Percentiles rank a stretch among this genome's conserved stretches.
Evolutionary conservation across 2,888 invertebrate genomes (phyloP).

Genomic region (Folsomia manolachei): DNA sequence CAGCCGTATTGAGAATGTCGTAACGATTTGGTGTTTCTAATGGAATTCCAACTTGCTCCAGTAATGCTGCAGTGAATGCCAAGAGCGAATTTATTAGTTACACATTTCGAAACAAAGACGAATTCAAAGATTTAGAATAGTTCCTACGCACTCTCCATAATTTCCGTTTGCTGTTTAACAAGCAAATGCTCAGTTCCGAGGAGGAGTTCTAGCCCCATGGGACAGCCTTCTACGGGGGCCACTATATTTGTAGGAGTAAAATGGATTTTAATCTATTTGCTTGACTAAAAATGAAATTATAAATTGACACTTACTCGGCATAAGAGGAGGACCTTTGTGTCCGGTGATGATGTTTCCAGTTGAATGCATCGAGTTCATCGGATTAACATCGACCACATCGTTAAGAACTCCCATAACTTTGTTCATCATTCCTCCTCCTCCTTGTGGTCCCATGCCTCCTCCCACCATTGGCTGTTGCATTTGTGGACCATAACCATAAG

Average conservation of each 20-base stretch:
- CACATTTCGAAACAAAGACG: too few relatives aligned
- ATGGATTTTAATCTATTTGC: too few relatives aligned
- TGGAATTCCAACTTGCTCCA: slow-evolving; percentile 9
- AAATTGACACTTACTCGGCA: slow-evolving; percentile 12
- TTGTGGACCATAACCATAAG: too few relatives aligned
- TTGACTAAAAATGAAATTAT: too few relatives aligned
- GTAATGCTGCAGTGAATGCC: neutral
- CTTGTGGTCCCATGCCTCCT: neutral
- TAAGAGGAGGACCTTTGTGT: neutral
- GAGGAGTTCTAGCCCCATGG: slow-evolving; percentile 12
- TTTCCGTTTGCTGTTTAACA: slow-evolving; percentile 17
- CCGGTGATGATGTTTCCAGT: neutral
- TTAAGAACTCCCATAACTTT: slow-evolving; percentile 17
- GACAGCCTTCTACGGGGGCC: slow-evolving; percentile 12
- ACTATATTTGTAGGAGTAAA: neutral
- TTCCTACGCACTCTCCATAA: slow-evolving; percentile 14
- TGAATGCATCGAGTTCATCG: slow-evolving; percentile 15
- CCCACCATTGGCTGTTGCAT: neutral
- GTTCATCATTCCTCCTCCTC: slow-evolving; percentile 9
- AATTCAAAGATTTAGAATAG: too few relatives aligned
- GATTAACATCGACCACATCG: slow-evolving; percentile 12
- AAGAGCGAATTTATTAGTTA: too few relatives aligned
- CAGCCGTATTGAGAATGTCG: slow-evolving; percentile 4
- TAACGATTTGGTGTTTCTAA: slow-evolving; percentile 15
- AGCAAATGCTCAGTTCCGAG: slow-evolving; percentile 13